Evolutionary conservation across 2,797 vertebrate genomes (phyloP).

Genomic region (Phataginus tetradactyla): DNA sequence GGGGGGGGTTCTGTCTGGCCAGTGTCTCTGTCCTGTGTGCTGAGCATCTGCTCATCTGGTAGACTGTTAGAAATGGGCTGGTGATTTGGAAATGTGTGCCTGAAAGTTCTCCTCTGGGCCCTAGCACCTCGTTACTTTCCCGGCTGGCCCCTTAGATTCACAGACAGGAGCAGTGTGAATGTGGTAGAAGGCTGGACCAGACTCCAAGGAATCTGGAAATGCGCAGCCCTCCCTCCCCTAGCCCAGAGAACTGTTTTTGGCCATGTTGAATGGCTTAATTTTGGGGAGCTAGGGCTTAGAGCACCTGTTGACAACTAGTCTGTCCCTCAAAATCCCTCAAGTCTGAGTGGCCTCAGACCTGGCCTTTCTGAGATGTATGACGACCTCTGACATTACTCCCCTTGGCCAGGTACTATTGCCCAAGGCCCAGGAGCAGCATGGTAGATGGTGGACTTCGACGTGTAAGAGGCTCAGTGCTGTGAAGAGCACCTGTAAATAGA

Average conservation of each 20-base stretch:
- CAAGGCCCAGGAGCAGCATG: neutral
- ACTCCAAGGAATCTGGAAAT: neutral
- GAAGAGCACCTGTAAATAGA: too few relatives aligned
- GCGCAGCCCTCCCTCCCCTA: neutral
- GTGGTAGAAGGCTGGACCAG: neutral
- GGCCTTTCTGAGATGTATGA: neutral
- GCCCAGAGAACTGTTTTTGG: neutral
- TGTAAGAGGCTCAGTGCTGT: neutral
- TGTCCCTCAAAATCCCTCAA: neutral
- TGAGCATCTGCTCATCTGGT: fast-evolving
- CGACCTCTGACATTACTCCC: neutral
- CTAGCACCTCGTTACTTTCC: neutral
- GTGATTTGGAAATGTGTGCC: fast-evolving
- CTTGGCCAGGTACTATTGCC: neutral
- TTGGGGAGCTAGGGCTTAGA: neutral
- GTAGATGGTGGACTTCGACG: neutral
- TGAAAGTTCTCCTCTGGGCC: neutral
- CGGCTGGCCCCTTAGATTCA: neutral
- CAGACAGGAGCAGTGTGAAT: neutral
- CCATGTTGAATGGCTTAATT: neutral
- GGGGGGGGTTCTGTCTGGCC: neutral
- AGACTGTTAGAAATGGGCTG: neutral
- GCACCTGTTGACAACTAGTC: neutral
- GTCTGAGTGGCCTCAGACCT: neutral
- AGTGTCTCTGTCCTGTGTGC: neutral